Conservation (phyloP, 1,140 invertebrate genomes). For the Brachionus koreanus region DNA sequence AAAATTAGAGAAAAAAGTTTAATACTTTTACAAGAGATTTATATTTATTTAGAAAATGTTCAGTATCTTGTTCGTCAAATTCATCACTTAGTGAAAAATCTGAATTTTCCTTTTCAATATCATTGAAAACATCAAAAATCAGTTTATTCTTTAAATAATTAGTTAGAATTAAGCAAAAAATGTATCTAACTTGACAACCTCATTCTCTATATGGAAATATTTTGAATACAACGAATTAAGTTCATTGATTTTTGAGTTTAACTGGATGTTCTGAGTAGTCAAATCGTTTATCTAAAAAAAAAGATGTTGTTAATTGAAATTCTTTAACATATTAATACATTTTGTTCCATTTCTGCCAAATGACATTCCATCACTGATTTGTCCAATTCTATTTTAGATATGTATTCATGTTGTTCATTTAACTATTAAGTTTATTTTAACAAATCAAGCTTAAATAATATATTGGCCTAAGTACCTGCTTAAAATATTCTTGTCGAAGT, state of each 20-base stretch:
- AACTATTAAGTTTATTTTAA: neutral
- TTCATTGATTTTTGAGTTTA: neutral
- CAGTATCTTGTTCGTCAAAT: neutral
- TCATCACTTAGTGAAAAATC: neutral
- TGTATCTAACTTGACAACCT: neutral
- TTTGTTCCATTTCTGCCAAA: neutral
- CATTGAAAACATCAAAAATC: neutral
- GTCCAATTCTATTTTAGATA: neutral
- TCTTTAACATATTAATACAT: neutral
- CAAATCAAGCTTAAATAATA: no score
- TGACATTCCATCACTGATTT: neutral
- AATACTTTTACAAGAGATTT: neutral
- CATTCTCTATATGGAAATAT: neutral
- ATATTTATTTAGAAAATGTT: neutral
- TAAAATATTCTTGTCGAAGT: neutral
- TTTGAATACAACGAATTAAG: constrained; percentile 1
- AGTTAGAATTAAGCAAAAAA: neutral
- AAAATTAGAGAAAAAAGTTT: neutral
- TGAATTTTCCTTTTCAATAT: neutral
- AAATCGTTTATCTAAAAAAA: neutral
- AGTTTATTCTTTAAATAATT: neutral
- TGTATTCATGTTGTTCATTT: neutral
- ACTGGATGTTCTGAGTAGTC: neutral
- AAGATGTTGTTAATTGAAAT: neutral
- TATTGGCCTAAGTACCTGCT: neutral